These are phyloP conservation scores for Brachyhypopomus occidentalis DNA, from an alignment of 2,113 vertebrate genomes.

Conservation along the genomic window DNA sequence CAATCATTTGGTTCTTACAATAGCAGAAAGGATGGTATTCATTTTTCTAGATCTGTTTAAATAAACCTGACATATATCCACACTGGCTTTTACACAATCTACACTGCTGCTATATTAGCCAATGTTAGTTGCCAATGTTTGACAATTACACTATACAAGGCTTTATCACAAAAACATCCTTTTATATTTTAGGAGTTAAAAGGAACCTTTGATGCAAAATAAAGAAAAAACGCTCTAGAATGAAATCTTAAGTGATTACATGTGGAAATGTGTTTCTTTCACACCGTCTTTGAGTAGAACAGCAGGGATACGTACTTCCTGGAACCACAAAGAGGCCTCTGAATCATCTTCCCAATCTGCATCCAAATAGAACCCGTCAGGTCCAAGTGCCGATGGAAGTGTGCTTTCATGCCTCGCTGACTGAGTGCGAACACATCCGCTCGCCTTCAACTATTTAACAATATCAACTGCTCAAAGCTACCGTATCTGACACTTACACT, in stretches of 20 bases:
- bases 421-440: background rate
- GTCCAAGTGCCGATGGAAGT: slow-evolving; percentile 15
- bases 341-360: slow-evolving; percentile 39
- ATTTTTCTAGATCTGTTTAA: background rate
- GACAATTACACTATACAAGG: background rate
- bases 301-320: slow-evolving; percentile 10
- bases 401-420: background rate
- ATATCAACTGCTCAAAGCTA: slow-evolving; percentile 24
- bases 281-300: slow-evolving; percentile 21
- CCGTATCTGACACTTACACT: slow-evolving; percentile 42
- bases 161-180: background rate
- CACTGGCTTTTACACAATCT: background rate
- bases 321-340: background rate
- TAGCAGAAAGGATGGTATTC: background rate
- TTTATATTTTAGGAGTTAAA: too few relatives aligned
- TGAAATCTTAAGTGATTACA: slow-evolving; percentile 12
- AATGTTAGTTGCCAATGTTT: background rate
- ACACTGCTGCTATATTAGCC: background rate
- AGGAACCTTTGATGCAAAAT: background rate
- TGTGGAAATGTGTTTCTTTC: slow-evolving; percentile 16
- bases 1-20: background rate
- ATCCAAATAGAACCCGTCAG: slow-evolving; percentile 38
- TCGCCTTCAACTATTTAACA: slow-evolving; percentile 17
- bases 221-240: background rate
- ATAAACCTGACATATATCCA: background rate